phyloP scores from a whole-genome alignment of 2,113 vertebrate genomes.

The Illadopsis cleaveri region DNA sequence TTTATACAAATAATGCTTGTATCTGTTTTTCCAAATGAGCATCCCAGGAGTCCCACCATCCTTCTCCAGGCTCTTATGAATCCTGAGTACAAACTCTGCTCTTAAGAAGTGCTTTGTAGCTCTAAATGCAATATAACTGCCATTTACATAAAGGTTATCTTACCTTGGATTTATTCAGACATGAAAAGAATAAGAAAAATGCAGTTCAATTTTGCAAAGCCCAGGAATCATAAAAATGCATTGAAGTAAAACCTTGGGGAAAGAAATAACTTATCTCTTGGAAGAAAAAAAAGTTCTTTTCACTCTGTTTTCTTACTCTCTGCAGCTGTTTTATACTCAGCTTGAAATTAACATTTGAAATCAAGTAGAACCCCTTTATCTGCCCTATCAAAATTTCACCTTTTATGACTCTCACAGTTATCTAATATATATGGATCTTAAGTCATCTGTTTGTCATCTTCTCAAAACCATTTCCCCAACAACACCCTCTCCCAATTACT shows the following conservation, averaged over 20 bases:
- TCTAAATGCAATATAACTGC: neutral
- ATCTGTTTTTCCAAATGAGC: neutral
- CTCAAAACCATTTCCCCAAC: neutral
- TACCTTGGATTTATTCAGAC: slow-evolving; percentile 32
- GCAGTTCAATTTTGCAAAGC: slow-evolving; percentile 11
- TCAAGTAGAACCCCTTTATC: neutral
- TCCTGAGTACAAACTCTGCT: neutral
- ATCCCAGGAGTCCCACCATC: neutral
- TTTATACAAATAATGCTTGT: neutral
- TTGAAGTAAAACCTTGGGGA: neutral
- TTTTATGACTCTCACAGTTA: neutral
- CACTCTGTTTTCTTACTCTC: neutral
- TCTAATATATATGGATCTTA: neutral
- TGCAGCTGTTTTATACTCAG: neutral
- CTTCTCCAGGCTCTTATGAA: neutral
- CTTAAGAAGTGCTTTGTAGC: neutral
- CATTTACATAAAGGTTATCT: slow-evolving; percentile 27
- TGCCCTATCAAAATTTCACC: neutral
- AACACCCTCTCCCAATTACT: neutral
- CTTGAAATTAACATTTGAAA: slow-evolving; percentile 3
- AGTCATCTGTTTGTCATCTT: neutral
- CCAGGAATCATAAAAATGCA: slow-evolving; percentile 30
- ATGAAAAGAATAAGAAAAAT: slow-evolving; percentile 17
- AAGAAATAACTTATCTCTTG: neutral
- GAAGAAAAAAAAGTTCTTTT: neutral